A percentile compares a stretch with the other conserved stretches of the same genome.
phyloP scores from a whole-genome alignment of 2,113 vertebrate genomes.

The Copsychus sechellarum region DNA sequence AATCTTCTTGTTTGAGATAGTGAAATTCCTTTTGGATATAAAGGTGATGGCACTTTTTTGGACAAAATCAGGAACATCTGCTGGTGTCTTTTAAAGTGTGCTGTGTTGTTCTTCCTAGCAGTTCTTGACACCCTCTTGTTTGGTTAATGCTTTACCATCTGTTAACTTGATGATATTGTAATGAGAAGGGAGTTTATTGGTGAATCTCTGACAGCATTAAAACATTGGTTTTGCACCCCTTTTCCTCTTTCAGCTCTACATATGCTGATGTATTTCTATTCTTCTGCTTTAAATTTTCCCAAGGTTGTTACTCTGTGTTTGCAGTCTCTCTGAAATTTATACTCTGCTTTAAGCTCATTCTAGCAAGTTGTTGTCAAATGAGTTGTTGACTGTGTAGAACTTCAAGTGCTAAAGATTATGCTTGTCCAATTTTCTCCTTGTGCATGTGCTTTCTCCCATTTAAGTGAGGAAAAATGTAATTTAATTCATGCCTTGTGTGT shows the following conservation, averaged over 20 bases:
- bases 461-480: not conserved
- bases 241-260: not conserved
- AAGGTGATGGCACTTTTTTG: not conserved
- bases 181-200: not conserved
- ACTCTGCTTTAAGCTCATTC: not conserved
- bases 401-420: not conserved
- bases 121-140: conserved; percentile 11
- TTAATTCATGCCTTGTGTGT: not conserved
- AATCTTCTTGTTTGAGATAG: not conserved
- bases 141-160: conserved; percentile 64
- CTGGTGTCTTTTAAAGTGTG: not conserved
- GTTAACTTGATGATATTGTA: conserved; percentile 16
- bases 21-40: not conserved
- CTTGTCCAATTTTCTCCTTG: not conserved
- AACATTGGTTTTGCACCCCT: not conserved
- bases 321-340: not conserved
- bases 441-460: not conserved
- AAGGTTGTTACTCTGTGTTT: not conserved
- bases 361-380: not conserved
- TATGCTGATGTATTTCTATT: not conserved
- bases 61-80: conserved; percentile 34
- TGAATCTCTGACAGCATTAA: not conserved
- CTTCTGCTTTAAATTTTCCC: not conserved
- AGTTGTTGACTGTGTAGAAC: not conserved
- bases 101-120: conserved; percentile 10